Evolutionary conservation across 2,113 vertebrate genomes (phyloP).

Genomic region (Silurus meridionalis): DNA sequence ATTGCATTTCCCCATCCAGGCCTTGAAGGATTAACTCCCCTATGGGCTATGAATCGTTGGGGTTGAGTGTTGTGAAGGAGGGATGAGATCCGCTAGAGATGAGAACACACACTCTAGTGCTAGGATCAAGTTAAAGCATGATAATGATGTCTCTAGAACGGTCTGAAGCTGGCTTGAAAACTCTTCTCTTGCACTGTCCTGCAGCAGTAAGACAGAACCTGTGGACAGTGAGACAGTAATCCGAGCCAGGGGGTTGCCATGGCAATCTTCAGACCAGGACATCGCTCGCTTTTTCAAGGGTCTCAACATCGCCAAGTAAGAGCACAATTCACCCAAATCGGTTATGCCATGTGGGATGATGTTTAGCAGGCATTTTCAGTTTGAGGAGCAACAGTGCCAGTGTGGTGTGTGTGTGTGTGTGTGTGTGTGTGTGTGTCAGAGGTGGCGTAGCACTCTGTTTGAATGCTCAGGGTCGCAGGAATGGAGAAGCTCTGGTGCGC

Average conservation of each 20-base stretch:
- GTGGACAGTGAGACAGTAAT: slow-evolving; percentile 95
- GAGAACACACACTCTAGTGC: neutral
- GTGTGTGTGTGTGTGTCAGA: slow-evolving; percentile 65
- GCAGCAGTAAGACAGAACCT: slow-evolving; percentile 87
- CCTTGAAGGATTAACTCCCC: slow-evolving; percentile 6
- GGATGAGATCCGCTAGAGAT: neutral
- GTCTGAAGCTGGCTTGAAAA: neutral
- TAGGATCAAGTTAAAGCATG: no score
- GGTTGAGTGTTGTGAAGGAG: neutral
- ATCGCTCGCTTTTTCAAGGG: slow-evolving; percentile 97
- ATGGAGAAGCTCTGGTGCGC: slow-evolving; percentile 91
- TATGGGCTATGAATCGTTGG: neutral
- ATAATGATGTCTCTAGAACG: neutral
- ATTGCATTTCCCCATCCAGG: neutral
- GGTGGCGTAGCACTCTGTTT: slow-evolving; percentile 94
- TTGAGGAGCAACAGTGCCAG: neutral
- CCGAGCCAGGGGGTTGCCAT: slow-evolving; percentile 91
- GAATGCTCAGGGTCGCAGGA: slow-evolving; percentile 92
- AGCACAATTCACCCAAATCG: neutral
- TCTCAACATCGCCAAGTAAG: slow-evolving; percentile 95
- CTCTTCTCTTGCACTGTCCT: slow-evolving; percentile 3
- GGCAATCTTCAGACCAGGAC: slow-evolving; percentile 97
- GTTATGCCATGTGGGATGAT: neutral
- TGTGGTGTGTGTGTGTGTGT: slow-evolving; percentile 16
- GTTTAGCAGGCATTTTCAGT: neutral